Evolutionary conservation across 1,140 invertebrate genomes (phyloP).

Genomic region (Grapholita molesta): DNA sequence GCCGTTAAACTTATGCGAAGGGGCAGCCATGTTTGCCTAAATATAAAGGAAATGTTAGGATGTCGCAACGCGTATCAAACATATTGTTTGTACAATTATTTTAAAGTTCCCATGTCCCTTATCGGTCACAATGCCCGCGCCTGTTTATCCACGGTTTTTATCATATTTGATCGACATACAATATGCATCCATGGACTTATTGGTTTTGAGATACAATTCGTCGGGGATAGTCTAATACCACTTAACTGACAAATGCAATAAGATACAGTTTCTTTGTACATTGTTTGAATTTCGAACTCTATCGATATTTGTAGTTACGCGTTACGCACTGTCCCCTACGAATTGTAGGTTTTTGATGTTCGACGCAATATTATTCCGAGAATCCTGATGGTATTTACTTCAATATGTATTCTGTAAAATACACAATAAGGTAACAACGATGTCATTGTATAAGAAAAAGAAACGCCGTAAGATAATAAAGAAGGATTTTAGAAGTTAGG

Average conservation of each 20-base stretch:
- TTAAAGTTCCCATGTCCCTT: constrained; percentile 25
- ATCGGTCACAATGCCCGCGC: constrained; percentile 56
- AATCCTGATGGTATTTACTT: background rate
- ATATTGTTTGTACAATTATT: constrained; percentile 3
- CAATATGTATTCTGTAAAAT: background rate
- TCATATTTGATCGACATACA: constrained; percentile 43
- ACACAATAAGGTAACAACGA: background rate
- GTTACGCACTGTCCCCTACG: no score
- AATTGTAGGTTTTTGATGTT: background rate
- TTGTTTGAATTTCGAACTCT: no score
- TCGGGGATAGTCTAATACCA: no score
- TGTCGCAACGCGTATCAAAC: background rate
- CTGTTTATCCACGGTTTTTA: constrained; percentile 51
- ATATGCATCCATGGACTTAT: background rate
- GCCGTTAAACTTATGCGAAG: no score
- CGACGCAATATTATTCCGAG: background rate
- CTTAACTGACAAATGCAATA: no score
- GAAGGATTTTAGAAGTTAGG: no score
- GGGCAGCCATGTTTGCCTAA: no score
- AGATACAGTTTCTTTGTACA: no score
- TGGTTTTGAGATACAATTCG: background rate
- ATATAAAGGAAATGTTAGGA: background rate
- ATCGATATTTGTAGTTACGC: no score
- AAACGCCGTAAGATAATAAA: no score
- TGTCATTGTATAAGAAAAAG: no score